Percentiles rank a stretch among this genome's conserved stretches.
phyloP scores from a whole-genome alignment of 1,140 invertebrate species.

The Whitmania pigra region DNA sequence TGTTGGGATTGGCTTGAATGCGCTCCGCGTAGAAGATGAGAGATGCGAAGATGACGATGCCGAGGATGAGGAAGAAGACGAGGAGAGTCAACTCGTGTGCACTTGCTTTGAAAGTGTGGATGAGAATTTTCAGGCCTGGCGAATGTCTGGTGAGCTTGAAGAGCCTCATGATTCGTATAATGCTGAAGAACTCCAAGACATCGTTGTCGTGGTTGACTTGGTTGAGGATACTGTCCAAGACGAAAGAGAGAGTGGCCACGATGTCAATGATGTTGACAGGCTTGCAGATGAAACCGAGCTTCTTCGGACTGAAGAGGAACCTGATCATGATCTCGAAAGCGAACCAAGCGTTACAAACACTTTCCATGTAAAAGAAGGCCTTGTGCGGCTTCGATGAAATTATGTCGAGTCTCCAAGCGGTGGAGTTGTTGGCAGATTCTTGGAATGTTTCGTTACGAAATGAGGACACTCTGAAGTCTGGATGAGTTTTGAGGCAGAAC shows the following conservation, averaged over 20 bases:
- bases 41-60: conserved; percentile 96
- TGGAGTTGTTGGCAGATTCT: conserved; percentile 11
- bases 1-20: conserved; percentile 84
- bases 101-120: conserved; percentile 90
- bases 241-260: conserved; percentile 83
- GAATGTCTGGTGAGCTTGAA: conserved; percentile 76
- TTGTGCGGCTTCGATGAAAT: conserved; percentile 10
- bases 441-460: conserved; percentile 69
- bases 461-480: conserved; percentile 70
- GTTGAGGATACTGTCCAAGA: conserved; percentile 74
- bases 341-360: conserved; percentile 89
- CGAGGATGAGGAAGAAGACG: conserved; percentile 51
- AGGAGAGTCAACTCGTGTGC: conserved; percentile 88
- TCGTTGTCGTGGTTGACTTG: conserved; percentile 66
- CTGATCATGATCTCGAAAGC: conserved; percentile 77
- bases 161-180: conserved; percentile 91
- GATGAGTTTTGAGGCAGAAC: conserved; percentile 87
- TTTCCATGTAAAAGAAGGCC: conserved; percentile 49
- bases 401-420: conserved; percentile 6
- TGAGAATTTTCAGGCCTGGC: conserved; percentile 84
- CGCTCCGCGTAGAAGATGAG: conserved; percentile 98
- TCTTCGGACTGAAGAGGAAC: conserved; percentile 66
- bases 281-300: conserved; percentile 30
- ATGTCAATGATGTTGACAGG: conserved; percentile 73
- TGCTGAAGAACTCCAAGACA: conserved; percentile 95